Base-by-base conservation (phyloP, 2,888 invertebrate genomes). In the Agriotes lineatus region DNA sequence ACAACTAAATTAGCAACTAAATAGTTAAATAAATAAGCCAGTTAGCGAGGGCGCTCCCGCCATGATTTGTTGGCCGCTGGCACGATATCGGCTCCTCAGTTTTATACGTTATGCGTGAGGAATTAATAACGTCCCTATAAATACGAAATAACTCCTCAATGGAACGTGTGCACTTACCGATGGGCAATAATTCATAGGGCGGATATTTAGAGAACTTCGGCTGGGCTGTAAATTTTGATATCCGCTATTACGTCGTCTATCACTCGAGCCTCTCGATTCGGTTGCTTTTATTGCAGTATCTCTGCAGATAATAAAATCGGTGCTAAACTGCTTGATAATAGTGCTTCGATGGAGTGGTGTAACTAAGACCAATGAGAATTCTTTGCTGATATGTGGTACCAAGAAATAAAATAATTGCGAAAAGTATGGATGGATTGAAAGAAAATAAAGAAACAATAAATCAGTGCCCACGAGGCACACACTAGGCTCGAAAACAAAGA, bases 1-100 rank as follows among this genome's bases (percentile, higher is more conserved):
- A 67, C 66, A 61, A 57, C 65, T 73, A 70, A 73, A 73, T 73
- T 73, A 73, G 71, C 69, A 61, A 70, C 67, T 62, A 71, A 71
- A 71, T 62, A 71, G 69, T 69, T 71, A 69, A 73, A 73, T 73
- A 73, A 71, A 72, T 71, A 71, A 69, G 57, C 35, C 64, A 42
- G 71, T 71, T 71, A 71, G 60, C 54, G 54, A 67, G 69, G 69
- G 66, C 68, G 68, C 70, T 70, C 68, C 52, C 19, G 18, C 56
- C 19, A 52, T 73, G 73, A 73, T 72, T 73, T 73, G 73, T 71
- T 68, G 50, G 60, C 58, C 65, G 25, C 52, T 62, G 70, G 69
- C 73, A 73, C 73, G 73, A 68, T 64, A 73, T 69, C 62, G 70
- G 70, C 70, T 69, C 39, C 64, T 69, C 42, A 65, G 60, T 64